A percentile compares a stretch with the other conserved stretches of the same genome.
These are phyloP conservation scores for Palaemon carinicauda DNA, from an alignment of 1,140 invertebrate genomes.

Conservation along the genomic window DNA sequence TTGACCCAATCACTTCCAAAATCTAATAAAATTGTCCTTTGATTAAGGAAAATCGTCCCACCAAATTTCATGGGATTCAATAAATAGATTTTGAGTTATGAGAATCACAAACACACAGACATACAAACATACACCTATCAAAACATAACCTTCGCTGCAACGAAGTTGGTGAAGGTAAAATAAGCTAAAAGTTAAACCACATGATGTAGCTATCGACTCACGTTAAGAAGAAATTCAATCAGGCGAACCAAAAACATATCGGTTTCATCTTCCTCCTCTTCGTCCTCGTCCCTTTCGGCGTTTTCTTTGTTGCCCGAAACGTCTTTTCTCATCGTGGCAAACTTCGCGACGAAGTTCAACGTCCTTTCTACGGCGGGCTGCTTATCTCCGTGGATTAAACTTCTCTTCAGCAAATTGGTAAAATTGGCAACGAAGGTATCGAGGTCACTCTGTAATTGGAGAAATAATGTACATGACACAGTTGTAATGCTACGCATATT, in stretches of 20 bases:
- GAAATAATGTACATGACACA: neutral
- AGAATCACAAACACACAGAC: too few species aligned
- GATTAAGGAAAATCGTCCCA: too few species aligned
- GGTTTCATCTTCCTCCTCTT: slow-evolving; percentile 47
- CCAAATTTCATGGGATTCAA: neutral
- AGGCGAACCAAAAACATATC: slow-evolving; percentile 50
- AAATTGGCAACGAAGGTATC: slow-evolving; percentile 46
- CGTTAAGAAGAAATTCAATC: slow-evolving; percentile 62
- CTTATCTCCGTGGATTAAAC: slow-evolving; percentile 70
- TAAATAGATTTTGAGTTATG: neutral
- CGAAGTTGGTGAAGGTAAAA: neutral
- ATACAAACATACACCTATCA: too few species aligned
- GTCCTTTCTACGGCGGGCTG: slow-evolving; percentile 73
- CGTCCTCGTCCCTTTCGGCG: neutral
- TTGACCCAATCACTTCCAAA: too few species aligned
- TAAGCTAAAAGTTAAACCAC: neutral
- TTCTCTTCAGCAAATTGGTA: slow-evolving; percentile 57
- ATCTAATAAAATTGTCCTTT: too few species aligned
- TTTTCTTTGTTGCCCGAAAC: neutral
- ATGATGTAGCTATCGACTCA: neutral
- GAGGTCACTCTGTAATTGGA: slow-evolving; percentile 30
- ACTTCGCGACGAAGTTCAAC: slow-evolving; percentile 74
- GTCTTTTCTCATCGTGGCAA: slow-evolving; percentile 65
- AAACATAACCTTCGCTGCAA: neutral
- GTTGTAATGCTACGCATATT: neutral